Evolutionary conservation across 2,888 invertebrate genomes (phyloP), one percentile per base, ranked within the genome.

Genomic region (Lymantria monacha): DNA sequence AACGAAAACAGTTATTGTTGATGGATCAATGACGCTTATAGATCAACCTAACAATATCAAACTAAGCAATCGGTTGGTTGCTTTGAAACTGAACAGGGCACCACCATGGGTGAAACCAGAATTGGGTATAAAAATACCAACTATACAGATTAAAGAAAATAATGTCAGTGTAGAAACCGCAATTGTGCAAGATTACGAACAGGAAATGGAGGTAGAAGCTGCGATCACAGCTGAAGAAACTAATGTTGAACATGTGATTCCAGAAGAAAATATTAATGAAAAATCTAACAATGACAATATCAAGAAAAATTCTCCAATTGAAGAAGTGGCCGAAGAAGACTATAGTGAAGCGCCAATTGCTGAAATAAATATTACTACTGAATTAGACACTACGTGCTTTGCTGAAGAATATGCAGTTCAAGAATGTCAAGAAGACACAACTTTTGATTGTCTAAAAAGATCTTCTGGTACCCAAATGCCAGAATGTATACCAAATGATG

Each of bases 381-480:
- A 38, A n/a, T 38, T 12, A 38, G 12, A 3, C 11, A 15, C 15
- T 3, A 3, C 41, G 7, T 14, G 14, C 1, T 42, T 37, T 37
- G 14, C 10, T 14, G 30, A 31, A 33, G 44, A 41, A 30, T 41
- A 12, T 12, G 31, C 15, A 8, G 9, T 41, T 12, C 41, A 41
- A 14, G 33, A 9, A 31, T 12, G 31, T 33, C 9, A n/a, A 7
- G 11, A 13, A 15, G 31, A 33, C 13, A 30, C 44, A 9, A 33
- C 8, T 40, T 3, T 33, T 33, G 81, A 82, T 2, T 85, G 85
- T 55, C 87, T 85, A 0, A 90, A 85, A 14, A 62, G 83, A 0
- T 78, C 83, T 0, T 83, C 77, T 0, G 82, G 85, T 0, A 87
- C 87, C 0, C 88, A 90, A 51, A 87, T 87, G 0, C 63, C 64